Percentiles rank a stretch among this genome's conserved stretches.
phyloP scores from a whole-genome alignment of 2,797 vertebrate genomes.

The Chrysocyon brachyurus region DNA sequence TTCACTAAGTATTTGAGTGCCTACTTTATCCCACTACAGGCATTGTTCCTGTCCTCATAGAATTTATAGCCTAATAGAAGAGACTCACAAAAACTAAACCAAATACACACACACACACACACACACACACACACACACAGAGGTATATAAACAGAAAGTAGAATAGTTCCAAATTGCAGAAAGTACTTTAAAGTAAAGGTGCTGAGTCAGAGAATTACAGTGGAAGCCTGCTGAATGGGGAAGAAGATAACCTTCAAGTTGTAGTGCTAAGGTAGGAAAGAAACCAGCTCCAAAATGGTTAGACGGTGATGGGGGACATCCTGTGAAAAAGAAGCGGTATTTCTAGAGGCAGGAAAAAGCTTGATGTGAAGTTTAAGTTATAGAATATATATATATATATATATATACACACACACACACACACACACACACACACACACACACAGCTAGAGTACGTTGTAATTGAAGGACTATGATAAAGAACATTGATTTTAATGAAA shows the following conservation, averaged over 20 bases:
- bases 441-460: too few species aligned
- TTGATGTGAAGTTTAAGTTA: background rate
- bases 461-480: background rate
- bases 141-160: background rate
- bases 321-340: background rate
- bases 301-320: background rate
- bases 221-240: background rate
- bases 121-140: fast-evolving
- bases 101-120: fast-evolving
- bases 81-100: background rate
- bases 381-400: background rate
- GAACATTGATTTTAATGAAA: background rate
- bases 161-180: background rate
- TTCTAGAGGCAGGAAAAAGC: background rate
- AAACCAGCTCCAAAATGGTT: background rate
- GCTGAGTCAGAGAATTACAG: background rate
- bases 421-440: too few species aligned
- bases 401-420: too few species aligned
- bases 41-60: background rate
- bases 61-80: background rate
- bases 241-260: background rate
- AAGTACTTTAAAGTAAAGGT: background rate
- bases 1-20: background rate
- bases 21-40: background rate
- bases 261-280: background rate